Evolutionary conservation across 1,140 invertebrate genomes (phyloP).

Genomic region (Meloidogyne chitwoodi): DNA sequence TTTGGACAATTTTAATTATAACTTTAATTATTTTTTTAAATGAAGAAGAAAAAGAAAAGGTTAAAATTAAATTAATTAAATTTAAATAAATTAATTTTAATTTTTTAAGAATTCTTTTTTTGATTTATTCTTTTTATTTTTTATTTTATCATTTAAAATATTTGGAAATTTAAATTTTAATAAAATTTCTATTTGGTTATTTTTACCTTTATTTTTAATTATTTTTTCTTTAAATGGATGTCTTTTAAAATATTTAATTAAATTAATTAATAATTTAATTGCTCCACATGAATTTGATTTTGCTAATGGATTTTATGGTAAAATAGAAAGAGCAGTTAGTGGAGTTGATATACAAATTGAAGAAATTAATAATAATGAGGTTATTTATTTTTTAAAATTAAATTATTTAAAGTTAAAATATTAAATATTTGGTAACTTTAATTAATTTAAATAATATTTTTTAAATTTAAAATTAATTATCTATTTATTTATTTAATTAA

Average conservation of each 20-base stretch:
- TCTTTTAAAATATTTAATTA: not conserved
- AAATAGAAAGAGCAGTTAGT: conserved; percentile 15
- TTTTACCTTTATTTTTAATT: not conserved
- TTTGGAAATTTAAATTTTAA: not conserved
- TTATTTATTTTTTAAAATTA: not conserved
- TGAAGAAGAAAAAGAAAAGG: not conserved
- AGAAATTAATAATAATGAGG: not conserved
- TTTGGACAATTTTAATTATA: not conserved
- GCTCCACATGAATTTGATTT: conserved; percentile 13
- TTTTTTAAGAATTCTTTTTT: not conserved
- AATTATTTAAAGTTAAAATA: no score
- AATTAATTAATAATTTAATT: not conserved
- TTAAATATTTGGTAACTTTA: no score
- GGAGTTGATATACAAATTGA: not conserved
- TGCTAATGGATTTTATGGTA: conserved; percentile 15
- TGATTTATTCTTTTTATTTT: not conserved
- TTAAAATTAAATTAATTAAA: not conserved
- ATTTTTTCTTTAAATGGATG: not conserved
- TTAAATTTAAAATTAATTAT: no score
- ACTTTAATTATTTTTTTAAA: conserved; percentile 1
- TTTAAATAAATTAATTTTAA: not conserved
- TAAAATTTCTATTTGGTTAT: not conserved
- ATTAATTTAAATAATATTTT: no score
- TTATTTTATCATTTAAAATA: not conserved
- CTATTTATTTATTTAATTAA: no score